Percentiles rank a stretch among this genome's conserved stretches.
Evolutionary conservation across 2,113 vertebrate species (phyloP).

Genomic region (Siniperca chuatsi): DNA sequence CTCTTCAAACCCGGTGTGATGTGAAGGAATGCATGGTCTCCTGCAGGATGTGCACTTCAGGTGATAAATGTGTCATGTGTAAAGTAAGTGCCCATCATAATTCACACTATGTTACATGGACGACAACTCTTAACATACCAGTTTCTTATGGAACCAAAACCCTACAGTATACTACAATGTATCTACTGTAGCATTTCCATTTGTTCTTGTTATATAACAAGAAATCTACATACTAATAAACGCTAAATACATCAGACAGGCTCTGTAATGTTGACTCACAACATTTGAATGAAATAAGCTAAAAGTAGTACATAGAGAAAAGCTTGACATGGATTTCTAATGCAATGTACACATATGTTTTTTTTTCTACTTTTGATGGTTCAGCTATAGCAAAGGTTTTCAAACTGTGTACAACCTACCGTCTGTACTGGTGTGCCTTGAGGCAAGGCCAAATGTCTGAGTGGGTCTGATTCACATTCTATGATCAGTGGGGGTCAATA

Average conservation of each 20-base stretch:
- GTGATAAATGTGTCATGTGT: constrained; percentile 24
- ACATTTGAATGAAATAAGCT: background rate
- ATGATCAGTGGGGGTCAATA: constrained; percentile 36
- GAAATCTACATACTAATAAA: background rate
- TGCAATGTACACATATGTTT: background rate
- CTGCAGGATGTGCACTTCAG: constrained; percentile 7
- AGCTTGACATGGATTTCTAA: background rate
- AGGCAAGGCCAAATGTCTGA: constrained; percentile 53
- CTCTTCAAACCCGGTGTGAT: constrained; percentile 39
- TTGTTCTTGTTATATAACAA: background rate
- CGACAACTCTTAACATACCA: background rate
- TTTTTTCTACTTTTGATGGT: background rate
- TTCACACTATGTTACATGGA: constrained; percentile 5
- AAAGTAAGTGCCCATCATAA: constrained; percentile 12
- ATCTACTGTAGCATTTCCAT: background rate
- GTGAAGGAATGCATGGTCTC: constrained; percentile 8
- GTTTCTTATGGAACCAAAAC: background rate
- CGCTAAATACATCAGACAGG: background rate
- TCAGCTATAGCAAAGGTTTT: constrained; percentile 13
- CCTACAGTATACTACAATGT: background rate
- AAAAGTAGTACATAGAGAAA: background rate
- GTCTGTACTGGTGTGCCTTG: background rate
- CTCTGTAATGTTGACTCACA: background rate
- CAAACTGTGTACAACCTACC: background rate
- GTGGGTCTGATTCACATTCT: constrained; percentile 39